Conservation (phyloP, 2,797 vertebrate species). For the Manis pentadactyla region DNA sequence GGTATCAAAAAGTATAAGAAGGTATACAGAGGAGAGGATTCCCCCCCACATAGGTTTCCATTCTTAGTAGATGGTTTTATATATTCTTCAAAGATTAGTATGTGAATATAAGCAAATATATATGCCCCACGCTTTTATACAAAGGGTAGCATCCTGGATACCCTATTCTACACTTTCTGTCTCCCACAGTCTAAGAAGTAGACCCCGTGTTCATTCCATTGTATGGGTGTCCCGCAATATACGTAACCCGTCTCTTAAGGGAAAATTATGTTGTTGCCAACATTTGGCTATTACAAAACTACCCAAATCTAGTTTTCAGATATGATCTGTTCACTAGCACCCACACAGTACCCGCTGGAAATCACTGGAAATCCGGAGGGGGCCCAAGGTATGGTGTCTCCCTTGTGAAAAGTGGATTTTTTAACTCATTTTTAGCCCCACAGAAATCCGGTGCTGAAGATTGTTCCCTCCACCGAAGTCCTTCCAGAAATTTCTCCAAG, state of each 20-base stretch:
- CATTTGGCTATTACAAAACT: neutral
- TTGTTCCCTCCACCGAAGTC: neutral
- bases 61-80: neutral
- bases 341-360: accelerated
- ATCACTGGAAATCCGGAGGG: accelerated
- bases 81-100: neutral
- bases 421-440: neutral
- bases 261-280: neutral
- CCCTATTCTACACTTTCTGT: neutral
- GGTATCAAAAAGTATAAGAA: neutral
- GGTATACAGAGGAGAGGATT: accelerated
- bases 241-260: too few relatives aligned
- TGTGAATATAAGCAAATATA: neutral
- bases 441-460: neutral
- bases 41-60: accelerated
- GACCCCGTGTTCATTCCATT: accelerated
- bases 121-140: too few relatives aligned
- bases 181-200: neutral
- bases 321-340: accelerated
- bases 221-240: accelerated
- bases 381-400: accelerated
- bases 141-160: accelerated
- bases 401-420: neutral
- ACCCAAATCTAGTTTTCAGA: neutral
- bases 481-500: neutral